phyloP scores from a whole-genome alignment of 2,888 invertebrate genomes.

The Drosophila pegasa region DNA sequence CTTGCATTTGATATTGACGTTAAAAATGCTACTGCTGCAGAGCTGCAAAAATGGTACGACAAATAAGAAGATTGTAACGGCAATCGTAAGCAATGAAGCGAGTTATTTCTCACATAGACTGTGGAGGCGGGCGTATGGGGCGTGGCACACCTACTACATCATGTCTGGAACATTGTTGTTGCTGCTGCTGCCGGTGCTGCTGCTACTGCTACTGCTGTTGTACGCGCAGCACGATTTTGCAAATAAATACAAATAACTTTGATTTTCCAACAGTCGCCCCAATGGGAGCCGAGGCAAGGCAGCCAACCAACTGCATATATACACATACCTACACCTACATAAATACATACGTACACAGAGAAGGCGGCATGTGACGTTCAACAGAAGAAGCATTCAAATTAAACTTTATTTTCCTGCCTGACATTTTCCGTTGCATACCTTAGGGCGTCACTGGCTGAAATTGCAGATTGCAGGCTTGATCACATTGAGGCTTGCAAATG shows the following conservation, averaged over 20 bases:
- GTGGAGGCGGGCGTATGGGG: not conserved
- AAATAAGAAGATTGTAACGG: conserved; percentile 72
- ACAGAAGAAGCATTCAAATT: conserved; percentile 76
- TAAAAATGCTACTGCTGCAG: conserved; percentile 57
- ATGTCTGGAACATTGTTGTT: conserved; percentile 46
- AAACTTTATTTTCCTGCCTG: conserved; percentile 74
- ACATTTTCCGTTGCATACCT: conserved; percentile 63
- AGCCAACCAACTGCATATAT: conserved; percentile 33
- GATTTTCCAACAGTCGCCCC: conserved; percentile 67
- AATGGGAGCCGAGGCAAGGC: conserved; percentile 26
- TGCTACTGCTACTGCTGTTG: conserved; percentile 54
- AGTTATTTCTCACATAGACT: conserved; percentile 44
- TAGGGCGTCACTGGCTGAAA: conserved; percentile 75
- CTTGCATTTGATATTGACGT: conserved; percentile 73
- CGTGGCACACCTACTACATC: conserved; percentile 37
- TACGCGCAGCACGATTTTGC: conserved; percentile 77
- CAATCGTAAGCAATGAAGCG: conserved; percentile 70
- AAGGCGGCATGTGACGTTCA: conserved; percentile 66
- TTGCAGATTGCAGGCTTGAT: conserved; percentile 81
- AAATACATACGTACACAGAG: conserved; percentile 10
- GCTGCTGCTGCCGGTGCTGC: conserved; percentile 12
- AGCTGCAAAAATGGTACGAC: conserved; percentile 45
- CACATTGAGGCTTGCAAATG: conserved; percentile 78
- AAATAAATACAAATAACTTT: conserved; percentile 80
- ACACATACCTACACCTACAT: conserved; percentile 19